Percentiles rank a stretch among this genome's conserved stretches.
Conservation (phyloP, 2,113 vertebrate genomes). For the Physeter macrocephalus region DNA sequence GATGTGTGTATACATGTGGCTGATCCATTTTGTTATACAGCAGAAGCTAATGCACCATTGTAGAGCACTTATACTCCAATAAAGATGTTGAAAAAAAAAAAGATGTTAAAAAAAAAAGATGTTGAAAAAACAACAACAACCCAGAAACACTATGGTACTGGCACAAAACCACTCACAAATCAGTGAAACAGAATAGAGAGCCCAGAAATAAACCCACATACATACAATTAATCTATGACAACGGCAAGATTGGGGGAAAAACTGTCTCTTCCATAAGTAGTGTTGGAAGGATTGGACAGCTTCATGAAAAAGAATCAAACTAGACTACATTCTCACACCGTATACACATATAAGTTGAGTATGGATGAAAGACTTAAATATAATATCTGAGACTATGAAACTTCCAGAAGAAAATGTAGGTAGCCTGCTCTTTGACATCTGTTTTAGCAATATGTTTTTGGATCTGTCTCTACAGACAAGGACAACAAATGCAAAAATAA, state of each 20-base stretch:
- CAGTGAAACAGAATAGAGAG: background rate
- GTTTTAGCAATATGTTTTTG: background rate
- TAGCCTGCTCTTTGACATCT: background rate
- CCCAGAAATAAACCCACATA: background rate
- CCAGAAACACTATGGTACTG: background rate
- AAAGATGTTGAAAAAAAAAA: too few relatives aligned
- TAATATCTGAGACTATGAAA: background rate
- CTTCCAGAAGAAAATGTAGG: background rate
- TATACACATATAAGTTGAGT: background rate
- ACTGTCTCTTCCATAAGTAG: background rate
- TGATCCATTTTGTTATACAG: too few relatives aligned
- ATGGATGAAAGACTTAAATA: background rate
- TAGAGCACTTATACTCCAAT: too few relatives aligned
- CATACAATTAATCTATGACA: background rate
- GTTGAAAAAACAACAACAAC: accelerated
- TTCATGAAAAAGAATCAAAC: background rate
- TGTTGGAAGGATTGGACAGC: background rate
- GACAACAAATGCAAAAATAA: background rate
- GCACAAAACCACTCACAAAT: background rate
- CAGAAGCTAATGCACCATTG: too few relatives aligned
- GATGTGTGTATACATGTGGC: too few relatives aligned
- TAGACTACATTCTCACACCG: background rate
- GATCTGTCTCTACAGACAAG: background rate
- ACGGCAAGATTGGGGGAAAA: background rate
- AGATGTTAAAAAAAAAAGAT: too few relatives aligned